Percentiles rank a stretch among this genome's conserved stretches.
These are phyloP conservation scores for Nemurella pictetii DNA, from an alignment of 2,888 invertebrate species.

Conservation along the genomic window DNA sequence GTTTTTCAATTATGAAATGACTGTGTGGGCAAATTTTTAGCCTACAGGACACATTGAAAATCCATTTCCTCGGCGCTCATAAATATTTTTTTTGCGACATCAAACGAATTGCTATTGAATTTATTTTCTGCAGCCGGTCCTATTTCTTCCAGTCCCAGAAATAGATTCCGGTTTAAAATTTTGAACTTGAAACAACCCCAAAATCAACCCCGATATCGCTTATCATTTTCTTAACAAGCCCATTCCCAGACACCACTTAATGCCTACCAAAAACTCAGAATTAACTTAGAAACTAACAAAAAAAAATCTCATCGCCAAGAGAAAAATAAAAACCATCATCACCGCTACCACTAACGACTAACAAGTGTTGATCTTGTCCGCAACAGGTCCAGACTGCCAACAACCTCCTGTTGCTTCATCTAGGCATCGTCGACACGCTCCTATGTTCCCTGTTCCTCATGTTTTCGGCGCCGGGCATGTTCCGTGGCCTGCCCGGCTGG, in stretches of 20 bases:
- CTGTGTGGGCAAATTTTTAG: no score
- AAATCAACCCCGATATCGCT: no score
- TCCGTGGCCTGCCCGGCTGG: conserved; percentile 42
- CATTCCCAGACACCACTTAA: no score
- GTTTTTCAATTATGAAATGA: background rate
- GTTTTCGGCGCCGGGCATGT: conserved; percentile 58
- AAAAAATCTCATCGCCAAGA: background rate
- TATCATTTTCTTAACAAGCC: no score
- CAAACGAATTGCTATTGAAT: background rate
- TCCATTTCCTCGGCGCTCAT: background rate
- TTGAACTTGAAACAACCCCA: no score
- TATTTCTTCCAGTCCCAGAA: background rate
- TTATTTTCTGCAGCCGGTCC: background rate
- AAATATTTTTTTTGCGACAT: background rate
- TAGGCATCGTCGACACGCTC: conserved; percentile 70
- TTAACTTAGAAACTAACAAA: background rate
- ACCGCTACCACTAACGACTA: conserved; percentile 42
- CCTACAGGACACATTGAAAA: background rate
- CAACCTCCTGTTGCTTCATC: conserved; percentile 71
- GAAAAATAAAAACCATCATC: background rate
- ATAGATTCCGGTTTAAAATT: no score
- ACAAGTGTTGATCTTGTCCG: background rate
- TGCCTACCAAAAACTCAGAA: no score
- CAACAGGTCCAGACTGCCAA: conserved; percentile 66
- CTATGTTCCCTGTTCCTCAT: conserved; percentile 65